Evolutionary conservation across 1,140 invertebrate species (phyloP).

Genomic region (Diabrotica undecimpunctata): DNA sequence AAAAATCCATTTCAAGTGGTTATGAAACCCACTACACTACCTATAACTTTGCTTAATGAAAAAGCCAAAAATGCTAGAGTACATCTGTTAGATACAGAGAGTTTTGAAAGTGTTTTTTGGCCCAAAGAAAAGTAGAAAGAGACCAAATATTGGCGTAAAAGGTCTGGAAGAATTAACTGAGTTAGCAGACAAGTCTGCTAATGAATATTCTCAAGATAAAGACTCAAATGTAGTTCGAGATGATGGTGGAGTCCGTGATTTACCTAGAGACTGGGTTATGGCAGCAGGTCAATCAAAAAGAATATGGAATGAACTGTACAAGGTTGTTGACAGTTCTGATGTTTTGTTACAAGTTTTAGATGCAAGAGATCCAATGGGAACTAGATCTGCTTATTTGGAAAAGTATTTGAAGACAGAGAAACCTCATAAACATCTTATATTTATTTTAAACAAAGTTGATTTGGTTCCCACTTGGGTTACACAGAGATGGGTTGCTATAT

Average conservation of each 20-base stretch:
- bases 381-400: constrained; percentile 89
- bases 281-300: constrained; percentile 91
- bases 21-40: constrained; percentile 93
- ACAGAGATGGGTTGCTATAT: constrained; percentile 88
- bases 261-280: constrained; percentile 81
- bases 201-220: constrained; percentile 73
- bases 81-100: constrained; percentile 94
- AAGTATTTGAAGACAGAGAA: constrained; percentile 87
- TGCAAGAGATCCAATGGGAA: constrained; percentile 93
- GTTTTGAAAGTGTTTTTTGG: constrained; percentile 92
- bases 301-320: constrained; percentile 99
- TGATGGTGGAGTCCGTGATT: constrained; percentile 73
- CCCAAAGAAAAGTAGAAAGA: constrained; percentile 87
- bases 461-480: constrained; percentile 97
- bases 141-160: constrained; percentile 76
- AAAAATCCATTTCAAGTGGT: constrained; percentile 97
- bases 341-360: constrained; percentile 92
- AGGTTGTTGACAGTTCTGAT: constrained; percentile 98
- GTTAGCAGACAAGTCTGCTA: constrained; percentile 63
- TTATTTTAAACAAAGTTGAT: constrained; percentile 94
- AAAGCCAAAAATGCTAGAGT: constrained; percentile 85
- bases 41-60: constrained; percentile 92
- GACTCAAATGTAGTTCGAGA: constrained; percentile 81
- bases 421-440: constrained; percentile 90
- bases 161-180: constrained; percentile 71